phyloP scores from a whole-genome alignment of 2,113 vertebrate genomes.

The Melanostigma gelatinosum region DNA sequence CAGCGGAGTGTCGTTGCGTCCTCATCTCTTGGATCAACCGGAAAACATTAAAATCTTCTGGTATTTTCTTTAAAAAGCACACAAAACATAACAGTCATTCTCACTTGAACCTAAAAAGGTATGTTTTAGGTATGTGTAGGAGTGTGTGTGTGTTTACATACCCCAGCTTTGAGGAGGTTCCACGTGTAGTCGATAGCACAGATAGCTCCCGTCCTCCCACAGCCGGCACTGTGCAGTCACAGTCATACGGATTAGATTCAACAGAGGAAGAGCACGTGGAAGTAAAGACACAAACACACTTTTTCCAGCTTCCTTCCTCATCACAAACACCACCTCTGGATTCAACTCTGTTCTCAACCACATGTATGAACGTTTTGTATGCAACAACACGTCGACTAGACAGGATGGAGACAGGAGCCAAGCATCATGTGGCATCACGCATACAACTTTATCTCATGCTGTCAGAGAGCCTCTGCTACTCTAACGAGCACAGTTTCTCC shows the following conservation, averaged over 20 bases:
- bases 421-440: conserved; percentile 34
- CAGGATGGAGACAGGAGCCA: conserved; percentile 56
- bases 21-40: conserved; percentile 99
- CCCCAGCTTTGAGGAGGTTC: conserved; percentile 98
- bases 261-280: neutral
- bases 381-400: conserved; percentile 25
- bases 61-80: conserved; percentile 90
- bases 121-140: neutral
- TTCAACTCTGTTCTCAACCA: neutral
- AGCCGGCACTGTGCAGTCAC: conserved; percentile 91
- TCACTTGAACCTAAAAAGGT: neutral
- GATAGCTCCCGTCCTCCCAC: conserved; percentile 98
- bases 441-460: conserved; percentile 65
- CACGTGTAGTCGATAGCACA: conserved; percentile 99
- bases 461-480: conserved; percentile 44
- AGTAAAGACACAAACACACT: neutral
- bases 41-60: conserved; percentile 97
- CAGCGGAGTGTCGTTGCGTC: conserved; percentile 97
- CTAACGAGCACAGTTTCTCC: conserved; percentile 39
- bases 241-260: conserved; percentile 22
- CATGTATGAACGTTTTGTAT: neutral
- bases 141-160: conserved; percentile 72
- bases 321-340: neutral
- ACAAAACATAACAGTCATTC: neutral
- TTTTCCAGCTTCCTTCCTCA: neutral